Percentiles rank a stretch among this genome's conserved stretches.
Conservation (phyloP, 2,113 vertebrate genomes). For the Oxyura jamaicensis region DNA sequence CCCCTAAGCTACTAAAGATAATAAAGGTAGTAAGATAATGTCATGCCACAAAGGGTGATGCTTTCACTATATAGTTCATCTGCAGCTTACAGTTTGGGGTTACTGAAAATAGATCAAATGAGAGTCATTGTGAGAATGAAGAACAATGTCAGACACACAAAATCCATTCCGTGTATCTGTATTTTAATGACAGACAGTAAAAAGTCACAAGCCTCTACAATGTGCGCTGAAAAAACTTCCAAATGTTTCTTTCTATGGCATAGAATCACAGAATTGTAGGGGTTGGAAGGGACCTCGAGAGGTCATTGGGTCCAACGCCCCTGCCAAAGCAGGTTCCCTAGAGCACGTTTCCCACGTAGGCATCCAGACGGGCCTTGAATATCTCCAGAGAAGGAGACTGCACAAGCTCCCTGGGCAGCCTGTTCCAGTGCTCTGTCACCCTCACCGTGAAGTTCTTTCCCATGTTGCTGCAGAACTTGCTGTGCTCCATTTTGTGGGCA, state of each 20-base stretch:
- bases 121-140: not conserved
- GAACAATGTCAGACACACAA: not conserved
- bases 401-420: too few species aligned
- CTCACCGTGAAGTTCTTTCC: too few species aligned
- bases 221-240: slow-evolving; percentile 29
- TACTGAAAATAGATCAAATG: not conserved
- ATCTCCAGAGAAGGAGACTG: too few species aligned
- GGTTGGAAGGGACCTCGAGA: too few species aligned
- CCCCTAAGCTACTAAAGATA: not conserved
- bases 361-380: too few species aligned
- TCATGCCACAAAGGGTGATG: not conserved
- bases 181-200: not conserved
- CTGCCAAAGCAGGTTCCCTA: too few species aligned
- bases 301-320: too few species aligned
- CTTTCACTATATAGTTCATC: not conserved
- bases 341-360: too few species aligned
- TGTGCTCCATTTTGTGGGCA: too few species aligned
- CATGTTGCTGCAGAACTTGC: too few species aligned
- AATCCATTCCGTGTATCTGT: not conserved
- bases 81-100: not conserved
- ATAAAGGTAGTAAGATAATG: not conserved
- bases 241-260: slow-evolving; percentile 4
- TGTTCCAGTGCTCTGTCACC: too few species aligned
- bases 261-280: too few species aligned
- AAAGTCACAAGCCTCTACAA: not conserved